Conservation (phyloP, 2,797 vertebrate genomes). For the Coreius guichenoti region DNA sequence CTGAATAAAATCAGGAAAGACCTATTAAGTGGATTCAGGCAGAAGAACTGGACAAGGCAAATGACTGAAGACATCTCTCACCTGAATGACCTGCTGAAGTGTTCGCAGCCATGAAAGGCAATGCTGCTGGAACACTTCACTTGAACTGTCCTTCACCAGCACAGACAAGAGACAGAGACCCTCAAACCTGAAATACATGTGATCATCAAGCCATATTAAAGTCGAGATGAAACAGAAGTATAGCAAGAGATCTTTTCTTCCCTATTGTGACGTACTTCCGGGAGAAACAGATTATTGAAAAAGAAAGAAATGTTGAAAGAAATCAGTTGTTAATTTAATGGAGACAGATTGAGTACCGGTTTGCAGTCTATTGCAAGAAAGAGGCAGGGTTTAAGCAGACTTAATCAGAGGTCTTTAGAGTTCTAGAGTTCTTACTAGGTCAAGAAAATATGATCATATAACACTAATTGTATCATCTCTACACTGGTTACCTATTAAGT, state of each 20-base stretch:
- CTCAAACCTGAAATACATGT: conserved; percentile 79
- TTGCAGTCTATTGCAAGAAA: background rate
- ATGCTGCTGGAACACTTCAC: conserved; percentile 88
- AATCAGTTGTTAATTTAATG: background rate
- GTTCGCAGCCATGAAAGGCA: conserved; percentile 89
- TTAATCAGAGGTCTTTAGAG: background rate
- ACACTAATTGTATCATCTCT: too few relatives aligned
- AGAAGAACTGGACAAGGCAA: background rate
- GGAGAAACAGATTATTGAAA: background rate
- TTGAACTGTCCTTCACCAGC: conserved; percentile 88
- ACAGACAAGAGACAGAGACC: conserved; percentile 88
- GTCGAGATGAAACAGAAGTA: background rate
- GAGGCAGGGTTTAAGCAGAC: background rate
- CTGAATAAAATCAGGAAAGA: background rate
- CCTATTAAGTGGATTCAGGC: background rate
- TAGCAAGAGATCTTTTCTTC: background rate
- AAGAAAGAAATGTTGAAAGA: background rate
- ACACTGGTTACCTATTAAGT: too few relatives aligned
- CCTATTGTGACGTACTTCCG: background rate
- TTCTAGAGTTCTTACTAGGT: too few relatives aligned
- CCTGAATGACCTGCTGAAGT: conserved; percentile 90
- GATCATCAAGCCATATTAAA: background rate
- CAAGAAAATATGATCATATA: too few relatives aligned
- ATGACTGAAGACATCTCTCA: conserved; percentile 60
- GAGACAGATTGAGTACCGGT: background rate